These are phyloP conservation scores for Lordiphosa stackelbergi DNA, from an alignment of 1,140 invertebrate species.

Conservation along the genomic window DNA sequence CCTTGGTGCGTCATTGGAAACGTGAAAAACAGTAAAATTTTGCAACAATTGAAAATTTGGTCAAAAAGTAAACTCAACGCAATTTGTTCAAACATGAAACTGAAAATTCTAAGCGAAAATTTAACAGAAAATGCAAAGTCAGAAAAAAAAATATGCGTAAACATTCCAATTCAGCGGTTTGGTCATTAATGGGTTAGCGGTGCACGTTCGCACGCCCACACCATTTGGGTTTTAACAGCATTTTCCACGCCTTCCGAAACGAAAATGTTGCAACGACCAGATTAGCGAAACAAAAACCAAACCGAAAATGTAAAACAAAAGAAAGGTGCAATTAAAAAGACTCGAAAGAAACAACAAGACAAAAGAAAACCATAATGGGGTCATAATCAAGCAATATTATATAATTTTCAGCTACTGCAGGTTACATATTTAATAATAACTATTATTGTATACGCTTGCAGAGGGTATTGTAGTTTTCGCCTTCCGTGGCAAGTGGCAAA, in stretches of 20 bases:
- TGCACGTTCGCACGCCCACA: constrained; percentile 16
- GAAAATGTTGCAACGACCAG: constrained; percentile 21
- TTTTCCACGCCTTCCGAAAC: constrained; percentile 8
- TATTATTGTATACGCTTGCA: too few species aligned
- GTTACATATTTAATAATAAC: not conserved
- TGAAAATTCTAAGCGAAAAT: not conserved
- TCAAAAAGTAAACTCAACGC: not conserved
- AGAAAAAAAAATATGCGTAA: too few species aligned
- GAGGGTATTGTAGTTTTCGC: too few species aligned
- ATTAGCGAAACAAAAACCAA: constrained; percentile 14
- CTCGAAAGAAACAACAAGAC: constrained; percentile 4
- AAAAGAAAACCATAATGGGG: constrained; percentile 7
- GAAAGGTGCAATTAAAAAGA: constrained; percentile 20
- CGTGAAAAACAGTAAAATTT: not conserved
- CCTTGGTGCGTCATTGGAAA: not conserved
- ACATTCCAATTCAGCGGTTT: too few species aligned
- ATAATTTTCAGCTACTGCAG: constrained; percentile 12
- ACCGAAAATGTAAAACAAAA: constrained; percentile 3
- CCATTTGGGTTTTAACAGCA: constrained; percentile 16
- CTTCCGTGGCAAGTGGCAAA: too few species aligned
- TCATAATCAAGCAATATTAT: constrained; percentile 30
- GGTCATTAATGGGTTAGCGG: constrained; percentile 4
- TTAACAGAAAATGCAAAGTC: not conserved
- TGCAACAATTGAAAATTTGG: not conserved
- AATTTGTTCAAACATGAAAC: not conserved